Percentiles rank a stretch among this genome's conserved stretches.
Conservation (phyloP, 2,113 vertebrate species). For the Spheniscus mendiculus region DNA sequence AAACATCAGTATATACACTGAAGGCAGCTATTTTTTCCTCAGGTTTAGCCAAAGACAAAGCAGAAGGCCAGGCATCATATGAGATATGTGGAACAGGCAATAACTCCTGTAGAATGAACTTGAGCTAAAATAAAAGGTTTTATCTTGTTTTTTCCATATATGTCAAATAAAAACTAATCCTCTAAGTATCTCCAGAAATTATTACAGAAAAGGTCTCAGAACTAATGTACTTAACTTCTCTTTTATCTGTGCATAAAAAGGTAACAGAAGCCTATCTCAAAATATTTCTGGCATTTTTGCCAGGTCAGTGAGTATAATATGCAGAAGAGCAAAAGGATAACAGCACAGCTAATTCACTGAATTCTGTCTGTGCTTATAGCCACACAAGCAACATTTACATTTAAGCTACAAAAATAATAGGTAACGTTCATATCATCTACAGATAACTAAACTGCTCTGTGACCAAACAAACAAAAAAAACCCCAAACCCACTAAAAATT, state of each 20-base stretch:
- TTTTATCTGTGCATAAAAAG: not conserved
- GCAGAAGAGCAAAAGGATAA: not conserved
- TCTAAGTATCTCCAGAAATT: not conserved
- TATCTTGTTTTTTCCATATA: not conserved
- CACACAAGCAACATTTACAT: not conserved
- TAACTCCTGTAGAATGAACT: not conserved
- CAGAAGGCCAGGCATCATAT: not conserved
- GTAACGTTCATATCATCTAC: not conserved
- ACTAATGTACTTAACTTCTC: not conserved
- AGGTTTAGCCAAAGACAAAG: not conserved
- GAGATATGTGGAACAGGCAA: not conserved
- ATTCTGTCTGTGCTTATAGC: not conserved
- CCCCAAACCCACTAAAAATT: not conserved
- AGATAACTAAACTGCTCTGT: not conserved
- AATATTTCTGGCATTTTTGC: not conserved
- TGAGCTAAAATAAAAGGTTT: not conserved
- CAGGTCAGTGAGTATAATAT: not conserved
- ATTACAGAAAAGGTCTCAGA: not conserved
- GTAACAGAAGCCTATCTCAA: not conserved
- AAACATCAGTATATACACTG: not conserved
- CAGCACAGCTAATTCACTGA: not conserved
- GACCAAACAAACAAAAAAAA: not conserved
- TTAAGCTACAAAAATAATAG: not conserved
- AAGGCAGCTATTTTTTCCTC: not conserved
- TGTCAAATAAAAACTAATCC: not conserved